phyloP scores from a whole-genome alignment of 2,888 invertebrate genomes.

The Theodoxus fluviatilis region DNA sequence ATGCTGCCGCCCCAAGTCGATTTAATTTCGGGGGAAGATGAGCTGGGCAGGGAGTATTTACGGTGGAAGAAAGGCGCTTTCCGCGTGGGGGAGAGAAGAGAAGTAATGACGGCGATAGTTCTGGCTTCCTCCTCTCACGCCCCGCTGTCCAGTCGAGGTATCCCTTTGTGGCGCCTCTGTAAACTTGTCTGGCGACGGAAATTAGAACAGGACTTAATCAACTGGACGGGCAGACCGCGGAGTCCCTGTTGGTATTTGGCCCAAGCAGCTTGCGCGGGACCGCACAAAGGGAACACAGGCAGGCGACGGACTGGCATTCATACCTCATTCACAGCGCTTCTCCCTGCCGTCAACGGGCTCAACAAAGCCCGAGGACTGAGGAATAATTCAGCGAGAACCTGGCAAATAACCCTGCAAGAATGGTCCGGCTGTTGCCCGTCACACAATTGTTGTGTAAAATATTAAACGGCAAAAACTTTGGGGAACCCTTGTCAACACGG shows the following conservation, averaged over 20 bases:
- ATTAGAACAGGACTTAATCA: slow-evolving; percentile 24
- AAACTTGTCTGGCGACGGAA: slow-evolving; percentile 21
- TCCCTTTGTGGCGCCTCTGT: slow-evolving; percentile 21
- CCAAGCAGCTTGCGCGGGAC: background rate
- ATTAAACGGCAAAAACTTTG: slow-evolving; percentile 17
- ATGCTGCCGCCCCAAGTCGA: slow-evolving; percentile 19
- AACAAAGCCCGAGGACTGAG: slow-evolving; percentile 14
- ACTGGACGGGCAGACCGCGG: slow-evolving; percentile 5
- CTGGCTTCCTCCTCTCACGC: slow-evolving; percentile 22
- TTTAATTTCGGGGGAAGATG: slow-evolving; percentile 20
- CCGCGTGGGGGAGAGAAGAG: slow-evolving; percentile 8
- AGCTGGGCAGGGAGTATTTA: slow-evolving; percentile 7
- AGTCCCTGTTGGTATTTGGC: slow-evolving; percentile 16
- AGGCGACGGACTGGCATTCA: slow-evolving; percentile 13
- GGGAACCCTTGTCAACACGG: background rate
- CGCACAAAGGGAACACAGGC: background rate
- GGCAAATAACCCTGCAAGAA: no score
- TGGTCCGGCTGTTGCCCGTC: no score
- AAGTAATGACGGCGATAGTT: slow-evolving; percentile 15
- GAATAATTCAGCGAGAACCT: no score
- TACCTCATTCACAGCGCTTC: no score
- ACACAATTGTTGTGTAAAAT: slow-evolving; percentile 12
- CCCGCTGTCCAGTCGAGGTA: slow-evolving; percentile 13
- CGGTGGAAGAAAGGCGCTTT: slow-evolving; percentile 16
- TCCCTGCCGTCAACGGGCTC: no score